Conservation (phyloP, 2,113 vertebrate species). For the Bos javanicus region DNA sequence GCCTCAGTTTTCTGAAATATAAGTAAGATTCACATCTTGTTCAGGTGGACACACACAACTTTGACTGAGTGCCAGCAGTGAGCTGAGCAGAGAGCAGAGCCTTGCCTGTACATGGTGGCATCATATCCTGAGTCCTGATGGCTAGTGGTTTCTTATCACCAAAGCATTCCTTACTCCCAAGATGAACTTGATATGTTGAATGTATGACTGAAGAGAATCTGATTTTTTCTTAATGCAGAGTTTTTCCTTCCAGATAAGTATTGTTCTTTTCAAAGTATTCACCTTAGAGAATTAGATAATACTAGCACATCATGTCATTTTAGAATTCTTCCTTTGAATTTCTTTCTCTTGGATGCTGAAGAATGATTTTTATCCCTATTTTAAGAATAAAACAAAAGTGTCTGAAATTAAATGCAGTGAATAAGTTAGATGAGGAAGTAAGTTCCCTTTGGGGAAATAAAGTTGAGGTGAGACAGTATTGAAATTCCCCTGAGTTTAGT, state of each 20-base stretch:
- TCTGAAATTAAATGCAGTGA: not conserved
- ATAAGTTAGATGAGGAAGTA: not conserved
- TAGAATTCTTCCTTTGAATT: slow-evolving; percentile 1
- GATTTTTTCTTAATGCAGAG: not conserved
- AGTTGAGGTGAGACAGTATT: not conserved
- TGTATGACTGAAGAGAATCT: not conserved
- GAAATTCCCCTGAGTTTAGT: not conserved
- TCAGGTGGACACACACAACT: not conserved
- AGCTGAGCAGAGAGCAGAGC: not conserved
- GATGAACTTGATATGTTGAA: not conserved
- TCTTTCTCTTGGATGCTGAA: not conserved
- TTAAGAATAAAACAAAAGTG: not conserved
- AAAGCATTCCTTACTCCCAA: not conserved
- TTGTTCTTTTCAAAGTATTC: not conserved
- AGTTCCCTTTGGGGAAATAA: not conserved
- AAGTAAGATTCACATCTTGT: not conserved
- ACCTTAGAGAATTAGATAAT: not conserved
- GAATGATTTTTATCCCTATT: not conserved
- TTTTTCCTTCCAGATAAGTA: not conserved
- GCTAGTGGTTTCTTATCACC: not conserved
- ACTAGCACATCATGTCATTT: not conserved
- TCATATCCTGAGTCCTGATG: not conserved
- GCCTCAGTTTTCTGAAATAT: not conserved
- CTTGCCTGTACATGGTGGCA: not conserved
- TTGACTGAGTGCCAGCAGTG: not conserved